Conservation (phyloP, 1,140 invertebrate genomes). For the Magallana angulata region DNA sequence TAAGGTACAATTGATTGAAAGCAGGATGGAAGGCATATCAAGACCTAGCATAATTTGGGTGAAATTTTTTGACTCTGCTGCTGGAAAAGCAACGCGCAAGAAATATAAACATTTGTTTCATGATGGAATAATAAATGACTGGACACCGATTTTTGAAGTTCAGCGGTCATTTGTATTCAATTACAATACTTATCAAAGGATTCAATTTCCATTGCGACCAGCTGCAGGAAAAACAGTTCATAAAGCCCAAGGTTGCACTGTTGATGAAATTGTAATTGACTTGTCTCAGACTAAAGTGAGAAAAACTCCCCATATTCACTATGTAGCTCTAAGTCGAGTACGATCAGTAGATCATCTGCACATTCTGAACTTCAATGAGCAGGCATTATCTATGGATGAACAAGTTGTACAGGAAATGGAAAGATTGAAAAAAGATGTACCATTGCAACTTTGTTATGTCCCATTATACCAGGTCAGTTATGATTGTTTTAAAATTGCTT, state of each 20-base stretch:
- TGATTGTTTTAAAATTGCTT: neutral
- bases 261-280: constrained; percentile 46
- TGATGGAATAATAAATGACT: neutral
- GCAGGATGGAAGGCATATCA: neutral
- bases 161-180: constrained; percentile 2
- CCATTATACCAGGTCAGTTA: neutral
- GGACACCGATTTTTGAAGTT: constrained; percentile 42
- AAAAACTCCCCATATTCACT: constrained; percentile 41
- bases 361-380: constrained; percentile 36
- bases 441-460: constrained; percentile 6
- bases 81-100: neutral
- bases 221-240: constrained; percentile 41
- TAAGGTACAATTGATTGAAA: constrained; percentile 3
- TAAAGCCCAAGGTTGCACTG: constrained; percentile 44
- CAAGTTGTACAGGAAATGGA: constrained; percentile 43
- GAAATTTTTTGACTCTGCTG: constrained; percentile 1
- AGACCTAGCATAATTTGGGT: constrained; percentile 42
- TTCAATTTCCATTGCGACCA: constrained; percentile 43
- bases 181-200: constrained; percentile 35
- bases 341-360: neutral
- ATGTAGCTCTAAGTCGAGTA: constrained; percentile 40
- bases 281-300: constrained; percentile 6
- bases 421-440: constrained; percentile 20
- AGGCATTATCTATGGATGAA: constrained; percentile 35
- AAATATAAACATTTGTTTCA: constrained; percentile 30